Evolutionary conservation across 2,113 vertebrate species (phyloP), one percentile per base, ranked within the genome.

Genomic region (Amphiprion ocellaris): DNA sequence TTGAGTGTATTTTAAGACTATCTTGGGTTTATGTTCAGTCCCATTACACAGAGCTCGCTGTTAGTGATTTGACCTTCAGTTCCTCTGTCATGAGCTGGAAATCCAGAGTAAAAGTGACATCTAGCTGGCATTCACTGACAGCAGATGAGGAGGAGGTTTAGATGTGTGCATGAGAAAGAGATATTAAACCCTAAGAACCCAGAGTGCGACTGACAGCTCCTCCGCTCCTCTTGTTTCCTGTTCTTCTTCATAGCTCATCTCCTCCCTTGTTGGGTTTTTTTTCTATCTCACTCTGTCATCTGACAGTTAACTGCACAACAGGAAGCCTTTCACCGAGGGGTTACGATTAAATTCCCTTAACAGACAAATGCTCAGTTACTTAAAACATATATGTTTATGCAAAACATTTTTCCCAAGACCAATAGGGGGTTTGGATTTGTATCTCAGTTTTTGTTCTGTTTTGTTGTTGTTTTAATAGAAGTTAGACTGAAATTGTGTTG

Each of bases 61-160:
- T 81, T 86, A 72, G 60, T 69, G 81, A 86, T 86, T 70, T 92
- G 87, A 92, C 92, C 90, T 90, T 90, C 86, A 78, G 69, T 80
- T 88, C 62, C 30, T 79, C 78, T 68, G 81, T 77, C 83, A 75
- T 54, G 60, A 84, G 87, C 63, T 41, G 83, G 67, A 87, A 88
- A 92, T 83, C 73, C 75, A 54, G 66, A 79, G 84, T 83, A 67
- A 74, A 89, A 88, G 82, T 87, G 91, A 83, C 87, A 79, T 81
- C 66, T 74, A 66, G 84, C 68, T 82, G 89, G 87, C 86, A 81
- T 78, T 70, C 69, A n/a, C 63, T 90, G 90, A 86, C 90, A 90
- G 89, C 66, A 63, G 83, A 87, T 90, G 87, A 93, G 78, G 77
- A 85, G 44, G 83, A 70, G 84, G 77, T 82, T 90, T 77, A 80